Evolutionary conservation across 1,140 invertebrate species (phyloP).

Genomic region (Lasaia peninsularis): DNA sequence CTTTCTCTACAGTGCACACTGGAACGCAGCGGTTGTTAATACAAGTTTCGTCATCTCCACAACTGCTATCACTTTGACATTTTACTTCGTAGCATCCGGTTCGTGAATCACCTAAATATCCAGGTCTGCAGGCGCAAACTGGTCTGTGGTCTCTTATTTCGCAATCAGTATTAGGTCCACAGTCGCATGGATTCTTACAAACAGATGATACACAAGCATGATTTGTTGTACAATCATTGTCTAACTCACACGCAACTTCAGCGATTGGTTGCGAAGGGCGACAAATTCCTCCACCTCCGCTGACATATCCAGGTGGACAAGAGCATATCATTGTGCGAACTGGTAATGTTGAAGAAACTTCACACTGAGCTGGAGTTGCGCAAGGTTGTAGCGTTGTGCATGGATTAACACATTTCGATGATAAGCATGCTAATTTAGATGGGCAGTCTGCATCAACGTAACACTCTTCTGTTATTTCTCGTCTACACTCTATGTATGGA

Average conservation of each 20-base stretch:
- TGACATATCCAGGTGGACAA: constrained; percentile 92
- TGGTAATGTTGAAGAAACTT: constrained; percentile 87
- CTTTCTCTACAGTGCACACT: constrained; percentile 83
- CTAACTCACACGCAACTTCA: constrained; percentile 83
- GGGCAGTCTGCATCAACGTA: constrained; percentile 89
- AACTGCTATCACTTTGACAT: constrained; percentile 86
- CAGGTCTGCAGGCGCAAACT: constrained; percentile 87
- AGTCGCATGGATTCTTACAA: constrained; percentile 89
- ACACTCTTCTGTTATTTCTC: constrained; percentile 86
- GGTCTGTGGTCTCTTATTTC: constrained; percentile 89
- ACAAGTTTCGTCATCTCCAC: constrained; percentile 86
- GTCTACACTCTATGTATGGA: constrained; percentile 87
- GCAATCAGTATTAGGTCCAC: constrained; percentile 88
- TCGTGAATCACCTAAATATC: constrained; percentile 89
- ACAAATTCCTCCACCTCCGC: constrained; percentile 88
- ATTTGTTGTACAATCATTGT: constrained; percentile 86
- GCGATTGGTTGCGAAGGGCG: constrained; percentile 82
- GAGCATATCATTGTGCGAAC: constrained; percentile 93
- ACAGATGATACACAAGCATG: constrained; percentile 88
- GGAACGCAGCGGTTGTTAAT: constrained; percentile 88
- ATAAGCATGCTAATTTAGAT: constrained; percentile 86
- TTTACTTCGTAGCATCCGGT: constrained; percentile 85
- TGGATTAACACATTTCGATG: constrained; percentile 89
- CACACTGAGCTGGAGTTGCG: constrained; percentile 86
- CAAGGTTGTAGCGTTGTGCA: constrained; percentile 89